These are phyloP conservation scores for Sylvicapra grimmia DNA, from an alignment of 2,113 vertebrate species.

Conservation along the genomic window DNA sequence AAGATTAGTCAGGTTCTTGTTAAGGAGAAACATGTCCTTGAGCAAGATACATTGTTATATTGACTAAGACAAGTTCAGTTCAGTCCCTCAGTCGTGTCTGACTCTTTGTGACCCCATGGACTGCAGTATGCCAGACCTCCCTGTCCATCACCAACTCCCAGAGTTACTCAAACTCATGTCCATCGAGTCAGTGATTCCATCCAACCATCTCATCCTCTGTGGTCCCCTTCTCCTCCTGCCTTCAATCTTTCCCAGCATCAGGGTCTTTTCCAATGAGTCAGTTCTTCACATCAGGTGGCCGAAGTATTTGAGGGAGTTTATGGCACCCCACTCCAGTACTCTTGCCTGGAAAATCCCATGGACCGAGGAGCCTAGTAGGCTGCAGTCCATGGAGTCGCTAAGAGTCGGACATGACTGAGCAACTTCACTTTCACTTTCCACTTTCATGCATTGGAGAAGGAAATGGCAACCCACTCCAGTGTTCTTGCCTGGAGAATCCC, in stretches of 20 bases:
- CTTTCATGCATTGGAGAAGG: no score
- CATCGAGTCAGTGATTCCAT: background rate
- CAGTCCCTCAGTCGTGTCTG: fast-evolving
- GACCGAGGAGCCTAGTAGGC: no score
- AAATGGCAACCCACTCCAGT: no score
- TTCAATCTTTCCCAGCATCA: background rate
- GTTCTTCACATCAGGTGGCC: background rate
- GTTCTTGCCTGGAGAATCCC: no score
- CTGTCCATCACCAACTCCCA: background rate
- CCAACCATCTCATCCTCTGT: background rate
- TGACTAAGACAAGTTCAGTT: background rate
- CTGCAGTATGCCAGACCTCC: background rate
- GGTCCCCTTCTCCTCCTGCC: background rate
- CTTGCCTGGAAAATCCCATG: no score
- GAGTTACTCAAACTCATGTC: background rate
- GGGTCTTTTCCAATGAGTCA: background rate
- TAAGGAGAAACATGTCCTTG: background rate
- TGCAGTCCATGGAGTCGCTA: no score
- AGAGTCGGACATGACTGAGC: no score
- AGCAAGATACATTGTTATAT: background rate
- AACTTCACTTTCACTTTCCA: no score
- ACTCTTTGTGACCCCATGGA: background rate
- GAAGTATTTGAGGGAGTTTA: background rate
- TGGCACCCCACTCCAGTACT: no score
- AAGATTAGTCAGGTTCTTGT: background rate